Evolutionary conservation across 2,797 vertebrate genomes (phyloP).

Genomic region (Pogoniulus pusillus): DNA sequence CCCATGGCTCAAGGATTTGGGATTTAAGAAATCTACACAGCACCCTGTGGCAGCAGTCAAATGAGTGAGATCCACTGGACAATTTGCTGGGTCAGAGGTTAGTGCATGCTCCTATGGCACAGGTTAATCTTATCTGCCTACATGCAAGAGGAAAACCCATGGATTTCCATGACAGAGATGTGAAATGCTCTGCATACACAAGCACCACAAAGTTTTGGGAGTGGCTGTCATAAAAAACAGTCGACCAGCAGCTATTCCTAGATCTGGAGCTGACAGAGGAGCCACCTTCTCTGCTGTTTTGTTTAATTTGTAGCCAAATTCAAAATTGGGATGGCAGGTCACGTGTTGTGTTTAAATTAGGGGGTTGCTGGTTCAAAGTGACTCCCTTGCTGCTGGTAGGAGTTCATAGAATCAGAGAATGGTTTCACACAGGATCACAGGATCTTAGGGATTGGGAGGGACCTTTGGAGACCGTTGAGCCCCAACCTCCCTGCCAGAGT

Average conservation of each 20-base stretch:
- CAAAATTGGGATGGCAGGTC: neutral
- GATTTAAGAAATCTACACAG: neutral
- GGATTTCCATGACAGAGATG: neutral
- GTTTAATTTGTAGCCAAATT: neutral
- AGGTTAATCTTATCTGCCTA: neutral
- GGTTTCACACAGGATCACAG: too few species aligned
- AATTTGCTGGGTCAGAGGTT: neutral
- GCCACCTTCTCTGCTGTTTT: neutral
- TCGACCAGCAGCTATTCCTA: neutral
- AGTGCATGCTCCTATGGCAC: neutral
- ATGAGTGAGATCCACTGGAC: rapidly evolving
- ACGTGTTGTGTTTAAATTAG: neutral
- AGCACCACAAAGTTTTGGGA: neutral
- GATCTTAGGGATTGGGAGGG: too few species aligned
- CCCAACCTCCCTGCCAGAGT: too few species aligned
- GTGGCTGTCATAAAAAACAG: neutral
- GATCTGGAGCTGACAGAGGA: neutral
- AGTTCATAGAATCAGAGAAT: neutral
- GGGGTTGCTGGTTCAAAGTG: neutral
- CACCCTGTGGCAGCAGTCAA: neutral
- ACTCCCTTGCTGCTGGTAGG: neutral
- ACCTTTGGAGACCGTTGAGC: too few species aligned
- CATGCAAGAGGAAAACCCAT: neutral
- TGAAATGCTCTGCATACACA: neutral
- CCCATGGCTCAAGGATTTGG: neutral